Conservation (phyloP, 2,797 vertebrate species). For the Phrynocephalus forsythii region DNA sequence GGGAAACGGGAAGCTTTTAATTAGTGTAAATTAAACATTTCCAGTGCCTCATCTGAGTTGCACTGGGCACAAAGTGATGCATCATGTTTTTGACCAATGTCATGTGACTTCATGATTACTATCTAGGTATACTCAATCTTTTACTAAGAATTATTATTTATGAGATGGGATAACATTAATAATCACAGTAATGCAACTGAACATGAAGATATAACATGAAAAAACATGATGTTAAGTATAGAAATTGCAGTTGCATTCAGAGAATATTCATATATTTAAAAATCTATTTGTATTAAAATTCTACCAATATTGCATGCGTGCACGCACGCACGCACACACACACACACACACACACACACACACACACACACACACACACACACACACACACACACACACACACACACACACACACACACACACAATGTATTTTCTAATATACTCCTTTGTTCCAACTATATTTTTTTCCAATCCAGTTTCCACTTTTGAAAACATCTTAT, state of each 20-base stretch:
- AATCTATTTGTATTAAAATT: neutral
- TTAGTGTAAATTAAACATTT: too few relatives aligned
- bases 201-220: neutral
- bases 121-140: neutral
- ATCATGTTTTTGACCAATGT: neutral
- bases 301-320: neutral
- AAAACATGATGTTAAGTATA: neutral
- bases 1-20: too few relatives aligned
- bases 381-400: too few relatives aligned
- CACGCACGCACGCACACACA: too few relatives aligned
- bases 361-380: too few relatives aligned
- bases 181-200: neutral
- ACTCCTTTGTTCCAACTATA: slow-evolving; percentile 25
- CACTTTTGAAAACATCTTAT: slow-evolving; percentile 5
- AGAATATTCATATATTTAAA: neutral
- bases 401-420: too few relatives aligned
- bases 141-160: neutral
- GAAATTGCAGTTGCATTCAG: slow-evolving; percentile 13
- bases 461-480: neutral
- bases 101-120: neutral
- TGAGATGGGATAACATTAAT: neutral
- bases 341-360: too few relatives aligned
- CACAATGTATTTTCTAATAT: neutral
- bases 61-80: too few relatives aligned
- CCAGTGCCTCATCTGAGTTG: too few relatives aligned